phyloP scores from a whole-genome alignment of 2,113 vertebrate species.

The Zonotrichia leucophrys region DNA sequence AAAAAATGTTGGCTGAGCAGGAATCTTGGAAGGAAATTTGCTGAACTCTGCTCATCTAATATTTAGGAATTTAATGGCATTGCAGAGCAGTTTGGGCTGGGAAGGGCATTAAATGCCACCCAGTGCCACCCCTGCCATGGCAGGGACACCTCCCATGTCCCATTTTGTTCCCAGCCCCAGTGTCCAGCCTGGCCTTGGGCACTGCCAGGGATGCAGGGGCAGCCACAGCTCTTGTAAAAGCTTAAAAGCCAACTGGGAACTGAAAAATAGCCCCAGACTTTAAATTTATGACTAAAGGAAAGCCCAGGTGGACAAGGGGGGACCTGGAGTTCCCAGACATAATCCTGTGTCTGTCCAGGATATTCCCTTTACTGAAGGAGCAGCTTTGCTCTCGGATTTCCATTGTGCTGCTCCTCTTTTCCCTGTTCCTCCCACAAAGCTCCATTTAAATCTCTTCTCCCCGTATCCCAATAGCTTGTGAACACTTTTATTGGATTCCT shows the following conservation, averaged over 20 bases:
- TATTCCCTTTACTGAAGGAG: not conserved
- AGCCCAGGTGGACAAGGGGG: not conserved
- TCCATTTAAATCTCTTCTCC: not conserved
- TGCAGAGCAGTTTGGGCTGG: not conserved
- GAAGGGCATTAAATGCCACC: accelerated
- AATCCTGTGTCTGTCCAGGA: accelerated
- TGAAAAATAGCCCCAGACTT: not conserved
- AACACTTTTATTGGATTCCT: not conserved
- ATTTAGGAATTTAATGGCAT: too few species aligned
- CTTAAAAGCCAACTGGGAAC: not conserved
- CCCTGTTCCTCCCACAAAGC: not conserved
- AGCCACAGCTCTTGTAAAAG: not conserved
- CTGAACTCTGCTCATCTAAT: not conserved
- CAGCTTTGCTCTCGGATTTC: not conserved
- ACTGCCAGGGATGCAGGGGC: not conserved
- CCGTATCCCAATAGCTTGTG: not conserved
- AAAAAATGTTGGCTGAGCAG: not conserved
- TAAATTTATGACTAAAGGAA: not conserved
- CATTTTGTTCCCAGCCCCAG: not conserved
- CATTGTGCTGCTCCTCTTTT: not conserved
- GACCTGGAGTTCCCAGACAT: not conserved
- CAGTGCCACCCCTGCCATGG: not conserved
- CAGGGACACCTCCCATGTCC: not conserved
- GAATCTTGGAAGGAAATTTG: not conserved
- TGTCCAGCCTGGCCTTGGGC: accelerated